Base-by-base conservation (phyloP, 2,888 invertebrate genomes). In the Parnassius apollo region DNA sequence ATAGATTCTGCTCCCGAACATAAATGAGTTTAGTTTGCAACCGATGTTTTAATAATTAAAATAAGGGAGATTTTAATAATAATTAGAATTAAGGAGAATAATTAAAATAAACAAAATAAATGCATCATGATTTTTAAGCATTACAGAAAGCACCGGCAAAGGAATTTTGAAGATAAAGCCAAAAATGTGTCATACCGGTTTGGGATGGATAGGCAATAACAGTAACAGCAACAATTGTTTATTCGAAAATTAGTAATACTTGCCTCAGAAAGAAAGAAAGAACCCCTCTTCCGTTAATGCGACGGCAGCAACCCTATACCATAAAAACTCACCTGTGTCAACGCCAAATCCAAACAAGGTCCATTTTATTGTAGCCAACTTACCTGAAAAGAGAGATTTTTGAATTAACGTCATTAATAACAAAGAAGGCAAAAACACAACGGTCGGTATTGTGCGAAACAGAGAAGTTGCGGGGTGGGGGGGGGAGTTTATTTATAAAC, bases 381-480 rank as follows among this genome's bases (percentile, higher is more conserved):
- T 89, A 90, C 89, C 89, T 89, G 85, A 78, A 87, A 86, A 70
- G 66, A 80, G 76, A 82, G 76, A 78, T 75, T 73, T 71, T 66
- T 66, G 61, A 75, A 79, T 82, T 80, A 82, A 65, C 71, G 72
- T 78, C 73, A 81, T 78, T 79, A 82, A 81, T 78, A 81, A 73
- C 70, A 73, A 75, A 53, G 60, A 55, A 56, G 45, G 60, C 11
- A 53, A 75, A 72, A 77, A 74, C 79, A 80, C 77, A 80, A 79
- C 75, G 71, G 71, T 59, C 69, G 68, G 74, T 75, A 74, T 75
- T 77, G 74, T 74, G 74, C 69, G 72, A 74, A 76, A 71, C 74
- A 69, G 62, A 11, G 44, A 18, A 44, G 44, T 18, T 18, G 18
- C 18, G 18, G 18, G 25, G 42, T 45, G 7, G 46, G 42, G 44